Conservation (phyloP, 2,888 invertebrate genomes). For the Caenorhabditis plicata region DNA sequence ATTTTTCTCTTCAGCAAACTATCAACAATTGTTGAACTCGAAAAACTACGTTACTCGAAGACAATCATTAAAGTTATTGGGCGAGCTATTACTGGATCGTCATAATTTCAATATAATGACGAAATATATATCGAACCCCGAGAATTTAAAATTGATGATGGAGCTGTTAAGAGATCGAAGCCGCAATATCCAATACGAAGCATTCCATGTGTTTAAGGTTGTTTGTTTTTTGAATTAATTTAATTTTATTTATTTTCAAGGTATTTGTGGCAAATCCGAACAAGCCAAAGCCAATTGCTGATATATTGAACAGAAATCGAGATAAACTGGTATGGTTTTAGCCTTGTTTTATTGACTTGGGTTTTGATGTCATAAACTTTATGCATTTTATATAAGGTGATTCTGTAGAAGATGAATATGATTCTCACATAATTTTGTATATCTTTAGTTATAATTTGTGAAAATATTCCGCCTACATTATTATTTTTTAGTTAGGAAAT, state of each 20-base stretch:
- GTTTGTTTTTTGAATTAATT: constrained; percentile 43
- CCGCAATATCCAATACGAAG: constrained; percentile 99
- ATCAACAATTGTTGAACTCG: constrained; percentile 93
- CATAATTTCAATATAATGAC: constrained; percentile 92
- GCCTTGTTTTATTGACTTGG: neutral
- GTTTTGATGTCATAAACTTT: too few relatives aligned
- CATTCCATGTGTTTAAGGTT: constrained; percentile 99
- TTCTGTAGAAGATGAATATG: too few relatives aligned
- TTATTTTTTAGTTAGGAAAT: too few relatives aligned
- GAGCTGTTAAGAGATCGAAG: constrained; percentile 99
- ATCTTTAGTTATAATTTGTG: too few relatives aligned
- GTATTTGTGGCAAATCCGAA: constrained; percentile 99
- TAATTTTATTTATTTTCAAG: constrained; percentile 80
- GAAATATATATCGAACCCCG: constrained; percentile 86
- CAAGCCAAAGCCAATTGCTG: constrained; percentile 97
- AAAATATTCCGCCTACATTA: too few relatives aligned
- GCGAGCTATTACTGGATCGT: constrained; percentile 92
- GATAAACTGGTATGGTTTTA: constrained; percentile 44
- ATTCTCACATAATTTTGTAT: too few relatives aligned
- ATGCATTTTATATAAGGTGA: too few relatives aligned
- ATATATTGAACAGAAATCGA: constrained; percentile 91
- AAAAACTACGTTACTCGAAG: constrained; percentile 99
- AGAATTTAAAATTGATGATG: constrained; percentile 98
- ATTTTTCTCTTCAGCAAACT: constrained; percentile 71
- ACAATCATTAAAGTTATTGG: constrained; percentile 94